Percentiles rank a stretch among this genome's conserved stretches.
These are phyloP conservation scores for Aldrovandia affinis DNA, from an alignment of 2,797 vertebrate species.

Conservation along the genomic window DNA sequence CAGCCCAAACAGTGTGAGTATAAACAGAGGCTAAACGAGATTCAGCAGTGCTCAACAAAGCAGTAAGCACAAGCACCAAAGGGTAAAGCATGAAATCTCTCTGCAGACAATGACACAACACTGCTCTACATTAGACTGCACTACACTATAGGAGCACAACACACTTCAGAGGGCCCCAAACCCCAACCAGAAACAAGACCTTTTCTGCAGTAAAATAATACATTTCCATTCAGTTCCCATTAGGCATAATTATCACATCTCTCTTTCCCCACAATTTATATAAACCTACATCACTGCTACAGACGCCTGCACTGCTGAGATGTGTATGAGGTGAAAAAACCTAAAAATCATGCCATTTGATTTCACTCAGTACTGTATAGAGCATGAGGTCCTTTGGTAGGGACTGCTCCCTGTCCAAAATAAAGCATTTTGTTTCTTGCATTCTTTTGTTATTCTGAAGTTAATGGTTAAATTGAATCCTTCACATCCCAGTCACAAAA, in stretches of 20 bases:
- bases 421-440: background rate
- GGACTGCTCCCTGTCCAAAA: background rate
- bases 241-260: background rate
- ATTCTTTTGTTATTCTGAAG: too few species aligned
- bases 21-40: background rate
- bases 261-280: background rate
- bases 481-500: background rate
- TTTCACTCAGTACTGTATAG: background rate
- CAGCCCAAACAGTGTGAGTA: background rate
- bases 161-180: background rate
- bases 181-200: background rate
- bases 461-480: background rate
- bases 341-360: background rate
- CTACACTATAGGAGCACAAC: background rate
- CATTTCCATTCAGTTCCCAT: background rate
- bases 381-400: too few species aligned
- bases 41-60: background rate
- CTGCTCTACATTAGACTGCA: background rate
- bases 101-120: background rate
- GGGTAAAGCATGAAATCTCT: background rate
- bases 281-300: background rate
- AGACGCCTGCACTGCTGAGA: background rate
- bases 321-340: background rate
- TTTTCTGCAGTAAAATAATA: conserved; percentile 1
- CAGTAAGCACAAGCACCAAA: background rate